phyloP scores from a whole-genome alignment of 2,797 vertebrate species.

The Decapterus maruadsi region DNA sequence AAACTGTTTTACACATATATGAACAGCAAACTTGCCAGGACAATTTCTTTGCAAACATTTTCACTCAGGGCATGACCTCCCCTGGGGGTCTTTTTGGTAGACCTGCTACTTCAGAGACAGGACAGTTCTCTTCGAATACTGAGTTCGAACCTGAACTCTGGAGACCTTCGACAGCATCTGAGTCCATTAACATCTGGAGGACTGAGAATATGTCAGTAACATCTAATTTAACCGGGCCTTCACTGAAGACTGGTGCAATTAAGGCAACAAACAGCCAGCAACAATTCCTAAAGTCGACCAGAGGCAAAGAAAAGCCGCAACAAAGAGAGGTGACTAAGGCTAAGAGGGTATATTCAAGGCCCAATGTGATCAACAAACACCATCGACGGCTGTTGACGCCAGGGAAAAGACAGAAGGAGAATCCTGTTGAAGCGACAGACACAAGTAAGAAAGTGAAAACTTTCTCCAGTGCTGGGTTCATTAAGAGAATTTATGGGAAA shows the following conservation, averaged over 20 bases:
- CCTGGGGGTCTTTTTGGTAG: slow-evolving; percentile 41
- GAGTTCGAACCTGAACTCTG: slow-evolving; percentile 61
- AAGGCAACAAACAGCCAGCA: slow-evolving; percentile 23
- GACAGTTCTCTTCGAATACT: slow-evolving; percentile 54
- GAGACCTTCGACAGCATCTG: slow-evolving; percentile 69
- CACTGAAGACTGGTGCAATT: slow-evolving; percentile 17
- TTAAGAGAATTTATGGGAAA: slow-evolving; percentile 74
- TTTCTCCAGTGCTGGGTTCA: slow-evolving; percentile 74
- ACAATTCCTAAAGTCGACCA: slow-evolving; percentile 29
- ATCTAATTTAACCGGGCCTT: slow-evolving; percentile 50
- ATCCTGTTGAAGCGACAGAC: slow-evolving; percentile 36
- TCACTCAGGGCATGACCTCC: slow-evolving; percentile 38
- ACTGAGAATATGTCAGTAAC: slow-evolving; percentile 53
- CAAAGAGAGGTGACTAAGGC: slow-evolving; percentile 37
- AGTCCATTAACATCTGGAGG: slow-evolving; percentile 67
- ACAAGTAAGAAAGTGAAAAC: slow-evolving; percentile 74
- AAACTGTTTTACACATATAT: slow-evolving; percentile 80
- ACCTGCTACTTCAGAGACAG: slow-evolving; percentile 68
- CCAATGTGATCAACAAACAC: slow-evolving; percentile 68
- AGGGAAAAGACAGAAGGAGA: slow-evolving; percentile 66
- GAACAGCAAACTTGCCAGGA: slow-evolving; percentile 82
- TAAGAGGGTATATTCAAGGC: slow-evolving; percentile 51
- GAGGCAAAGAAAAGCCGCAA: slow-evolving; percentile 34
- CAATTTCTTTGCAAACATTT: slow-evolving; percentile 75
- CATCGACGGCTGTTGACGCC: slow-evolving; percentile 49